Percentiles rank a stretch among this genome's conserved stretches.
These are phyloP conservation scores for Schlechtendalia chinensis DNA, from an alignment of 1,140 invertebrate genomes.

Conservation along the genomic window DNA sequence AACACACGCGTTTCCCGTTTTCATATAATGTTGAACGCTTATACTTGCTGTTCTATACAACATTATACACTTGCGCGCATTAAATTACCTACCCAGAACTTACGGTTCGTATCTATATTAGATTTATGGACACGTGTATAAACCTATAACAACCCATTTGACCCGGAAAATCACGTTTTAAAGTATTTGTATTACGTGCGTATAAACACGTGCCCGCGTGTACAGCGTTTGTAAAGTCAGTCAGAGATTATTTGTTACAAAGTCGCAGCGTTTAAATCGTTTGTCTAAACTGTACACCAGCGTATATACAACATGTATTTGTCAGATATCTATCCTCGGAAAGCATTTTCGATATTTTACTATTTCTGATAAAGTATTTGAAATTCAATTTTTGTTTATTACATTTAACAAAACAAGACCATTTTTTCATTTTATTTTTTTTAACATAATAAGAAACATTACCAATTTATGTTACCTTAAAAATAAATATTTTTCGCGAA, in stretches of 20 bases:
- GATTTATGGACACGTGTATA: background rate
- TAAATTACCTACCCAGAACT: background rate
- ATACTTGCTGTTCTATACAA: background rate
- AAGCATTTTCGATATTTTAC: too few relatives aligned
- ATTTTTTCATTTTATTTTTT: too few relatives aligned
- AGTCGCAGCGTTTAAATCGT: background rate
- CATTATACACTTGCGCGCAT: background rate
- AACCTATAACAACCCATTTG: slow-evolving; percentile 18
- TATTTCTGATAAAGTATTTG: too few relatives aligned
- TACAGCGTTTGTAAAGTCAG: background rate
- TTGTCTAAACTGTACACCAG: background rate
- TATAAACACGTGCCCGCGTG: too few relatives aligned
- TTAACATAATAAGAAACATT: too few relatives aligned
- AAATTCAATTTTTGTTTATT: too few relatives aligned
- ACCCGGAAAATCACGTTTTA: background rate
- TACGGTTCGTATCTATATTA: background rate
- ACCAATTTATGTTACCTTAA: too few relatives aligned
- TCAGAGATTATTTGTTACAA: slow-evolving; percentile 1
- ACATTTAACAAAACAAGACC: too few relatives aligned
- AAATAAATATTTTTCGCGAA: too few relatives aligned
- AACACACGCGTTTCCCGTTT: background rate
- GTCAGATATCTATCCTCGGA: too few relatives aligned
- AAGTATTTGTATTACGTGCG: background rate
- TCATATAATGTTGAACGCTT: background rate
- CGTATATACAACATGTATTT: background rate